A percentile compares a stretch with the other conserved stretches of the same genome.
These are phyloP conservation scores for Axinella damicornis DNA, from an alignment of 37 sponge, comb jelly and placozoan genomes.

Conservation along the genomic window DNA sequence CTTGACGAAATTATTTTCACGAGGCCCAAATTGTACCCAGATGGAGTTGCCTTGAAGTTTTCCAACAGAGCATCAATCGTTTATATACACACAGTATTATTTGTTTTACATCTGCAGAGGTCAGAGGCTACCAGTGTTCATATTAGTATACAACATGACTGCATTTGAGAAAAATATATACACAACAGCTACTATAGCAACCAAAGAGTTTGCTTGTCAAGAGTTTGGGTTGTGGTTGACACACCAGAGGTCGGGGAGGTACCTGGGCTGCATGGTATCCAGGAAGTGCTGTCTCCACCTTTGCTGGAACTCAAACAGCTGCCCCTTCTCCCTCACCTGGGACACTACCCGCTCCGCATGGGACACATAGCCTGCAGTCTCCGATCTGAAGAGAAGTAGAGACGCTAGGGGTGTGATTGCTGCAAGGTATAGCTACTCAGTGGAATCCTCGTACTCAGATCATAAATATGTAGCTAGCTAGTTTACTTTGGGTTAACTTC, in stretches of 20 bases:
- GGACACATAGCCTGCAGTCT: slow-evolving; percentile 35
- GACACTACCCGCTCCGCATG: slow-evolving; percentile 77
- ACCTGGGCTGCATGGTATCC: slow-evolving; percentile 74
- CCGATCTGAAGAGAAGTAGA: slow-evolving; percentile 2
- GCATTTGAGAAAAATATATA: too few species aligned
- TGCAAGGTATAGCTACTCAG: not conserved
- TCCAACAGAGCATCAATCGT: too few species aligned
- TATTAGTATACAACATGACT: too few species aligned
- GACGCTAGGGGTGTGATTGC: not conserved
- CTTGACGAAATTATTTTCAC: too few species aligned
- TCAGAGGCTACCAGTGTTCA: too few species aligned
- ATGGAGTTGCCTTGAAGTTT: too few species aligned
- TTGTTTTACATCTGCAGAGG: too few species aligned
- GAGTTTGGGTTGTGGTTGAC: slow-evolving; percentile 66
- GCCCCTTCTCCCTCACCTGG: slow-evolving; percentile 25
- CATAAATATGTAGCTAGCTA: too few species aligned
- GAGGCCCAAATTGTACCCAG: too few species aligned
- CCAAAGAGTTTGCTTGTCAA: too few species aligned
- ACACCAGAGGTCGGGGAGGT: slow-evolving; percentile 78
- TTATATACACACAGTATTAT: too few species aligned
- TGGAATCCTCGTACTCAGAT: not conserved
- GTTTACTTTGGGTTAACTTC: slow-evolving; percentile 59
- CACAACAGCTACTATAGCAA: too few species aligned
- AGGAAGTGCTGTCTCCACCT: slow-evolving; percentile 84
- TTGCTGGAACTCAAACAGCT: slow-evolving; percentile 69